Percentiles rank a stretch among this genome's conserved stretches.
These are phyloP conservation scores for Chrysomela aeneicollis DNA, from an alignment of 2,888 invertebrate species.

Conservation along the genomic window DNA sequence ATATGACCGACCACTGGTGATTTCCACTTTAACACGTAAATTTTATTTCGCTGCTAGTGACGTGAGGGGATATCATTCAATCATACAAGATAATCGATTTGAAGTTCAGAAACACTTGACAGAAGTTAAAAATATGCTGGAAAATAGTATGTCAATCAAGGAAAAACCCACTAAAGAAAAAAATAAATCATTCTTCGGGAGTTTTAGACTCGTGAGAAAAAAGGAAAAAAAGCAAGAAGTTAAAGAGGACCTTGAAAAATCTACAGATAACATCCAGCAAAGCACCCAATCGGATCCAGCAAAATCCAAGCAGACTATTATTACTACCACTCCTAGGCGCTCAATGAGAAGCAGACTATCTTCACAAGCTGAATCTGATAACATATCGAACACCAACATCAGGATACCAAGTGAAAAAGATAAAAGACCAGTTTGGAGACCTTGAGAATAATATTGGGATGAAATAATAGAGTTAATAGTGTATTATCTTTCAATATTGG, in stretches of 20 bases:
- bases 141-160: neutral
- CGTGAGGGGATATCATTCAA: constrained; percentile 46
- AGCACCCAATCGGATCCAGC: neutral
- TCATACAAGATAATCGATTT: constrained; percentile 34
- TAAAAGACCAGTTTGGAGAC: neutral
- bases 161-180: neutral
- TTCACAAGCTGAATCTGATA: neutral
- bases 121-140: constrained; percentile 21
- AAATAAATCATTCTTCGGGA: constrained; percentile 11
- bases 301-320: neutral
- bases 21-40: constrained; percentile 55
- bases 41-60: constrained; percentile 50
- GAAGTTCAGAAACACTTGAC: constrained; percentile 23
- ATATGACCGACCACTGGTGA: constrained; percentile 43
- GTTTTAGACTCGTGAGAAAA: constrained; percentile 18
- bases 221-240: neutral
- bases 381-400: neutral
- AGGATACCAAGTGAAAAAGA: neutral
- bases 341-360: neutral
- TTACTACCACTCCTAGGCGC: neutral
- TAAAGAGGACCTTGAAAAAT: neutral
- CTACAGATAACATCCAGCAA: neutral
- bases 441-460: no score
- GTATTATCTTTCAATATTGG: no score
- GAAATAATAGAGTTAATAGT: no score